Evolutionary conservation across 1,140 invertebrate species (phyloP).

Genomic region (Diuraphis noxia): DNA sequence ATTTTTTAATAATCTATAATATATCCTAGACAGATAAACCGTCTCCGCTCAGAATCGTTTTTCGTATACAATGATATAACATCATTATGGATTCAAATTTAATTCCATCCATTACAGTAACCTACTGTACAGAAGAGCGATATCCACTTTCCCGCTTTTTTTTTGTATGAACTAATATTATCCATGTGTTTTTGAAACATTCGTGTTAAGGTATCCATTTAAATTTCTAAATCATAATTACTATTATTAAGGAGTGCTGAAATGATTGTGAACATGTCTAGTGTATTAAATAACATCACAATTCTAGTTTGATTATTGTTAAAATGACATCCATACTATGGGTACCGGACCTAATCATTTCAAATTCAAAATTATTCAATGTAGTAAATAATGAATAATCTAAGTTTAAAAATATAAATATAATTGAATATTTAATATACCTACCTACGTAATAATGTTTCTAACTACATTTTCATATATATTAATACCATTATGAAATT

Average conservation of each 20-base stretch:
- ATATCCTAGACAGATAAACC: too few species aligned
- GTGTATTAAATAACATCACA: not conserved
- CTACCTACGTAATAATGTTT: not conserved
- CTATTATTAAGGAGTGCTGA: not conserved
- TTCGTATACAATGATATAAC: too few species aligned
- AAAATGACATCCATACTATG: not conserved
- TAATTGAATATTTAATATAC: not conserved
- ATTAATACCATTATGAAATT: not conserved
- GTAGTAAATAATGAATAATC: not conserved
- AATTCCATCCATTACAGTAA: too few species aligned
- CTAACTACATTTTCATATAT: not conserved
- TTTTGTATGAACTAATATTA: not conserved
- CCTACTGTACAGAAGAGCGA: too few species aligned
- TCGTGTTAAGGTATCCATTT: not conserved
- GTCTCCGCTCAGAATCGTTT: too few species aligned
- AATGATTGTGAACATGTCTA: not conserved
- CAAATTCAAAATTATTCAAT: not conserved
- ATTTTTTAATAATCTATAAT: too few species aligned
- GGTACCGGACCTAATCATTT: not conserved
- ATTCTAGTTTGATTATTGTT: not conserved
- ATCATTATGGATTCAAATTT: too few species aligned
- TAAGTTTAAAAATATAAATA: not conserved
- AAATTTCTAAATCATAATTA: not conserved
- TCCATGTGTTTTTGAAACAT: not conserved
- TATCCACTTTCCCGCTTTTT: too few species aligned